These are phyloP conservation scores for Plebejus melissa DNA, from an alignment of 2,888 invertebrate genomes.

Conservation along the genomic window DNA sequence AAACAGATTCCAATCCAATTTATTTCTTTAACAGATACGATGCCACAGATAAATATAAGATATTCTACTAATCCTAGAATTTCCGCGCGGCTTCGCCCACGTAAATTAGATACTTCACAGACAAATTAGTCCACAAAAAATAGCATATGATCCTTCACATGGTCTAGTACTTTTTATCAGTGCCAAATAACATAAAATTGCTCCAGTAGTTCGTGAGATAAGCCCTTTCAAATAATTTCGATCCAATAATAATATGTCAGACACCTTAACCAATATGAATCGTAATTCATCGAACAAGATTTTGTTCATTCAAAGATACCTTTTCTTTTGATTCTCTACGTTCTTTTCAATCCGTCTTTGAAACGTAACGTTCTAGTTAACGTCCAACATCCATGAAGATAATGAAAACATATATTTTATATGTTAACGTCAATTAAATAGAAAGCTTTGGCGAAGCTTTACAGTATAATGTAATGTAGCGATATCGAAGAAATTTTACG, in stretches of 20 bases:
- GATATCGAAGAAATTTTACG: conserved; percentile 1
- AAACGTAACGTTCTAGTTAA: background rate
- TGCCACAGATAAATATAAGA: too few relatives aligned
- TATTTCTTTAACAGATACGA: too few relatives aligned
- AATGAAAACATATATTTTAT: background rate
- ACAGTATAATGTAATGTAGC: background rate
- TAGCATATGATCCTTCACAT: too few relatives aligned
- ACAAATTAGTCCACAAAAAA: too few relatives aligned
- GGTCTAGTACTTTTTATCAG: too few relatives aligned
- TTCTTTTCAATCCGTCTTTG: background rate
- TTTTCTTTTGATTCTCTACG: background rate
- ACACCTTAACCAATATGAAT: conserved; percentile 1
- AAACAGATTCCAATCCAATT: too few relatives aligned
- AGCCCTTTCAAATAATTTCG: background rate
- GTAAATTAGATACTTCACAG: too few relatives aligned
- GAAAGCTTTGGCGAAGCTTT: conserved; percentile 33
- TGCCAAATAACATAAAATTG: too few relatives aligned
- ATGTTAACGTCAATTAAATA: conserved; percentile 18
- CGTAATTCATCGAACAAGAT: background rate
- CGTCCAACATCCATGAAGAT: background rate
- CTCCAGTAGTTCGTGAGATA: too few relatives aligned
- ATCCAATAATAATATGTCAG: background rate
- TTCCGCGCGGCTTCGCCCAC: too few relatives aligned
- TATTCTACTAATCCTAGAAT: too few relatives aligned
- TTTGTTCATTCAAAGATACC: background rate